A percentile compares a stretch with the other conserved stretches of the same genome.
Conservation (phyloP, 2,888 invertebrate species). For the Kryphioiulus occultus region DNA sequence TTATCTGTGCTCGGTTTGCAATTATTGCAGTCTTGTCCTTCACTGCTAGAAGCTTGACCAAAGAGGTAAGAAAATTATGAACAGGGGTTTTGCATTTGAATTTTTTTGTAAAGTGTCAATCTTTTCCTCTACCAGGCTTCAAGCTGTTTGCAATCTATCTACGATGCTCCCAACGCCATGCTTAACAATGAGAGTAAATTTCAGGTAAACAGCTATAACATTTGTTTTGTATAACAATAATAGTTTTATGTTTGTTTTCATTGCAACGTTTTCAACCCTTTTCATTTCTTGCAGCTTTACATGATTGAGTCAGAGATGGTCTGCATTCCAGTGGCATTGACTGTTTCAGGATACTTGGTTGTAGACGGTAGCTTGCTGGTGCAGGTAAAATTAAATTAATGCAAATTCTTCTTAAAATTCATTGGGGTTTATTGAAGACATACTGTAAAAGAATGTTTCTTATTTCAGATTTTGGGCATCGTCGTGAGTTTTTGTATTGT, state of each 20-base stretch:
- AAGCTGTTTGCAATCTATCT: not conserved
- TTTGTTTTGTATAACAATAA: not conserved
- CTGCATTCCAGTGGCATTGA: not conserved
- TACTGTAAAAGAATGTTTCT: not conserved
- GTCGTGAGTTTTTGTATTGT: not conserved
- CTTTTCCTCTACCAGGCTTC: not conserved
- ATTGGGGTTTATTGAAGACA: not conserved
- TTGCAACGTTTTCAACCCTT: not conserved
- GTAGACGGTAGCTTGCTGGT: not conserved
- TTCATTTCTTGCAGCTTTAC: not conserved
- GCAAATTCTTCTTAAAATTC: not conserved
- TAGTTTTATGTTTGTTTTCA: not conserved
- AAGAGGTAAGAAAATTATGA: not conserved
- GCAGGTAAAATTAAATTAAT: not conserved
- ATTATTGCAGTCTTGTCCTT: not conserved
- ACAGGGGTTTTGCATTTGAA: no score
- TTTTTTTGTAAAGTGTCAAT: not conserved
- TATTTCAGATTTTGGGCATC: not conserved
- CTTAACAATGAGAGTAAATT: not conserved
- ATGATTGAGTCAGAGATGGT: conserved; percentile 3
- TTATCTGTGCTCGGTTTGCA: not conserved
- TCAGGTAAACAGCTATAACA: not conserved
- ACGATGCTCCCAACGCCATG: not conserved
- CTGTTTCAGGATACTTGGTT: not conserved
- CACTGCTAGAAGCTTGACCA: not conserved